phyloP scores from a whole-genome alignment of 2,888 invertebrate species.

The Pyrrhosoma nymphula region DNA sequence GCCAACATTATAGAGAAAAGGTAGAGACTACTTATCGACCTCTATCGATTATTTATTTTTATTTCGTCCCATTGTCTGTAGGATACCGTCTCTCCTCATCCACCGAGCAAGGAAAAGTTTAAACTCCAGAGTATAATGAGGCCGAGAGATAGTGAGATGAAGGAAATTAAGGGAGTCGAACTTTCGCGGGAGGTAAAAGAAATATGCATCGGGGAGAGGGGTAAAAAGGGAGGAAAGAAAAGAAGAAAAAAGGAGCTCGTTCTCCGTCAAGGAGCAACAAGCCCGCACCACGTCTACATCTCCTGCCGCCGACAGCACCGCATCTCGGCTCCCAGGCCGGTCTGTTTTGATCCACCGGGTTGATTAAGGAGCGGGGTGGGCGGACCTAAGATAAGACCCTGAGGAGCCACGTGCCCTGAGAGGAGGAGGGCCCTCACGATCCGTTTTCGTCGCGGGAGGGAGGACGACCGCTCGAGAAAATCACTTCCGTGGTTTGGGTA shows the following conservation, averaged over 20 bases:
- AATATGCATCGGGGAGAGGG: not conserved
- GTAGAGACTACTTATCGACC: constrained; percentile 39
- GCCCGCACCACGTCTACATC: not conserved
- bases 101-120: not conserved
- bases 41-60: constrained; percentile 42
- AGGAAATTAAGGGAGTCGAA: not conserved
- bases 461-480: not conserved
- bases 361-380: not conserved
- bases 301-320: not conserved
- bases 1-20: not conserved
- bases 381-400: not conserved
- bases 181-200: not conserved
- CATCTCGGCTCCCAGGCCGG: not conserved
- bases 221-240: not conserved
- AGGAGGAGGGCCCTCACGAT: not conserved
- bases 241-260: not conserved
- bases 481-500: not conserved
- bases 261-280: not conserved
- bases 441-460: not conserved
- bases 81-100: not conserved
- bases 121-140: not conserved
- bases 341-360: not conserved
- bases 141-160: not conserved
- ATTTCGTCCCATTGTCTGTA: not conserved
- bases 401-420: not conserved